phyloP scores from a whole-genome alignment of 2,113 vertebrate genomes.

The Pardalotus punctatus region DNA sequence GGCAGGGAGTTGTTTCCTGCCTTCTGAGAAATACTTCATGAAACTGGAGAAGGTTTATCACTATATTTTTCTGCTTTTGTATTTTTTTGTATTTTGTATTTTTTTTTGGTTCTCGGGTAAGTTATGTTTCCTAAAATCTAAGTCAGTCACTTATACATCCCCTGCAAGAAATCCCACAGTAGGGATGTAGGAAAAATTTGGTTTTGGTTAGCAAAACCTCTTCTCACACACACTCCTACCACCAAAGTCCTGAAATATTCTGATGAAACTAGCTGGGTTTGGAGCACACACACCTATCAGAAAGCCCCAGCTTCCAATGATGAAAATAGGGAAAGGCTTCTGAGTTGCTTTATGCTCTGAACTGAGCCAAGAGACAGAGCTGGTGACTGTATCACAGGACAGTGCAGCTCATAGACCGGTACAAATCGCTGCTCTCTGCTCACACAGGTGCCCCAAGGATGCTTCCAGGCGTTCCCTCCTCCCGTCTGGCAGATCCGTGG shows the following conservation, averaged over 20 bases:
- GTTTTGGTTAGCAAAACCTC: not conserved
- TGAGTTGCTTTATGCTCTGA: not conserved
- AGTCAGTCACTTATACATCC: not conserved
- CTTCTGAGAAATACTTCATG: not conserved
- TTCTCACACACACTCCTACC: too few relatives aligned
- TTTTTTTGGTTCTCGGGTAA: not conserved
- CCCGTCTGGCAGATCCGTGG: accelerated
- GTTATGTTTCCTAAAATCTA: not conserved
- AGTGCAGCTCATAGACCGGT: not conserved
- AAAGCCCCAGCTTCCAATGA: not conserved
- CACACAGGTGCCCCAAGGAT: accelerated
- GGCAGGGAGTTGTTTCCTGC: not conserved
- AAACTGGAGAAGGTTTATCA: not conserved
- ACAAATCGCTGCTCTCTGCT: not conserved
- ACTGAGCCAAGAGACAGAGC: not conserved
- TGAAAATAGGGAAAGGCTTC: not conserved
- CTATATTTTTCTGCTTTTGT: not conserved
- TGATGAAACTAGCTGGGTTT: not conserved
- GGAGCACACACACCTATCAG: not conserved
- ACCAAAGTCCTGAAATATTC: not conserved
- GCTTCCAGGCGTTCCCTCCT: accelerated
- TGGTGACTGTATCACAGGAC: not conserved
- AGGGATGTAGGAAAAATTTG: not conserved
- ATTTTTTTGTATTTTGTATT: too few relatives aligned
- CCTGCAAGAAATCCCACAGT: not conserved